Base-by-base conservation (phyloP, 2,888 invertebrate species). In the Axea sp. region DNA sequence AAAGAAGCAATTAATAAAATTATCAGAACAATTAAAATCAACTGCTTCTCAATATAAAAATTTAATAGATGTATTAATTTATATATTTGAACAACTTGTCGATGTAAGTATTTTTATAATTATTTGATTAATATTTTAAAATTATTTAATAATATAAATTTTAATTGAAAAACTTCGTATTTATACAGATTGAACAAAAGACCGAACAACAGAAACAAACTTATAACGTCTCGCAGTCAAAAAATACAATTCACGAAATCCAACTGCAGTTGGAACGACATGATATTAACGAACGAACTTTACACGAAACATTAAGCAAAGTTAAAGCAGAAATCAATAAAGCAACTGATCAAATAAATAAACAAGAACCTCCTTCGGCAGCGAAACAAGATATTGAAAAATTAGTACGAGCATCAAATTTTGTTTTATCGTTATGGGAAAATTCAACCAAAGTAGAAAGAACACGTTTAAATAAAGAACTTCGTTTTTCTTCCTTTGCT, bases 41-140 rank as follows among this genome's bases (percentile, higher is more conserved):
- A 91, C 93, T 60, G 90, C 92, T 33, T 91, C 91, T 7, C 93
- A 95, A 79, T 95, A 94, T 82, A 92, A 92, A 82, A 90, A 90
- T 11, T 87, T 95, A 43, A 85, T 93, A 45, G 92, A 93, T 83
- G 92, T 92, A 88, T 88, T 94, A 43, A 90, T 93, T 72, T 90
- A 91, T 45, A 93, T 94, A 87, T 93, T 94, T 86, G 92, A 91
- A 78, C 92, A 91, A 81, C 87, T 94, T 62, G 87, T 89, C 72
- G 89, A 91, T 88, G 91, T 91, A 82, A 81, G 67, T 19, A 19
- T 4, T 19, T 19, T 19, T 19, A 19, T 2, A 19, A 3, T 19
- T 19, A 3, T 19, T 19, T 4, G 4, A 19, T 3, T 3, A 19
- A 19, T 19, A 19, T 19, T 4, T 19, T 4, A 4, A 19, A 19